Evolutionary conservation across 2,888 invertebrate genomes (phyloP), one percentile per base, ranked within the genome.

Genomic region (Thysanoteuthis rhombus): DNA sequence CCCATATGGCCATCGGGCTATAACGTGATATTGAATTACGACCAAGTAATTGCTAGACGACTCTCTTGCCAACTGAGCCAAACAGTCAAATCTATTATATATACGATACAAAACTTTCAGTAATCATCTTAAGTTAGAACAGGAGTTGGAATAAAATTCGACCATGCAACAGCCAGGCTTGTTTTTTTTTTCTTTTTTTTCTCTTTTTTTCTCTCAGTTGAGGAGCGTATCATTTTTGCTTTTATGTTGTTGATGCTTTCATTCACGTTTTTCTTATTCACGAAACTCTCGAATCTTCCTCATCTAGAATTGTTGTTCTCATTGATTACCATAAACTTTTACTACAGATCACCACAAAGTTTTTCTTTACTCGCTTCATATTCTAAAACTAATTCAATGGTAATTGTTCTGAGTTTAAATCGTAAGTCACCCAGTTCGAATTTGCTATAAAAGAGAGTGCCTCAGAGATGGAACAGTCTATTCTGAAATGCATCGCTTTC

Each of bases 401-500:
- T 75, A 75, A 75, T 75, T 75, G 75, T 75, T 75, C 75, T n/a
- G 75, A 75, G 75, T 75, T 75, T 75, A 75, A 75, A n/a, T 75
- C 75, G n/a, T 75, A 75, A 75, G 75, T 75, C 75, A 75, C 36
- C n/a, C n/a, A 75, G 75, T 75, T 75, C 75, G 36, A n/a, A 12
- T n/a, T 12, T 75, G 75, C 75, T n/a, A 75, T 75, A 75, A 12
- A 75, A 75, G 75, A 75, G n/a, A n/a, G n/a, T 75, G 75, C 75
- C 75, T n/a, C 75, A 75, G n/a, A 75, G 75, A 75, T 75, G 75
- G 16, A 75, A n/a, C 36, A n/a, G 75, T 75, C 75, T n/a, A 75
- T 75, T 75, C 75, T 75, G n/a, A 75, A n/a, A 36, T 75, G n/a
- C n/a, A 75, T 75, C n/a, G 75, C 75, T 75, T 36, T 75, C 12